A percentile compares a stretch with the other conserved stretches of the same genome.
These are phyloP conservation scores for Agrochola lychnidis DNA, from an alignment of 2,888 invertebrate genomes.

Conservation along the genomic window DNA sequence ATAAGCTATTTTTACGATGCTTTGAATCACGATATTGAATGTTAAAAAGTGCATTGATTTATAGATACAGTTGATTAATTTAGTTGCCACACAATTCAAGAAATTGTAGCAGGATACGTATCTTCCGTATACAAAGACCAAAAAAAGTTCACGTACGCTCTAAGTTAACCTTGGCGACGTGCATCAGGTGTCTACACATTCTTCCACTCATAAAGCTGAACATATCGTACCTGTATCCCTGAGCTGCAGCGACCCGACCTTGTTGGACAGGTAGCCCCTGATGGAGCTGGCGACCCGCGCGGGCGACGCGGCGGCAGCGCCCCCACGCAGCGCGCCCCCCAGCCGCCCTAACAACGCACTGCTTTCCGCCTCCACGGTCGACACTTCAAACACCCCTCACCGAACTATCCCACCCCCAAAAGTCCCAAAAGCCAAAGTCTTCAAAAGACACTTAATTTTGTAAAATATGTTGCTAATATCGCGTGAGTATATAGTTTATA, in stretches of 20 bases:
- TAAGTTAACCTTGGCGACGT: not conserved
- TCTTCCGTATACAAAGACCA: not conserved
- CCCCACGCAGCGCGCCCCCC: slow-evolving; percentile 92
- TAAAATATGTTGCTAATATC: slow-evolving; percentile 30
- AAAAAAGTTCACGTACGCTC: not conserved
- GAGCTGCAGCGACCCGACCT: slow-evolving; percentile 92
- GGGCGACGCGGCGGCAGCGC: slow-evolving; percentile 93
- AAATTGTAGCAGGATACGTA: not conserved
- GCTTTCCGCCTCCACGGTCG: slow-evolving; percentile 89
- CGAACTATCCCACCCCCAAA: slow-evolving; percentile 43
- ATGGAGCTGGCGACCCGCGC: slow-evolving; percentile 94
- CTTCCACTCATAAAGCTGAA: too few relatives aligned
- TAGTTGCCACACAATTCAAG: not conserved
- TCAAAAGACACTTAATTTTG: slow-evolving; percentile 26
- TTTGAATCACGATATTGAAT: not conserved
- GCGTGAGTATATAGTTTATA: slow-evolving; percentile 44
- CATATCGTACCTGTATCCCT: slow-evolving; percentile 93
- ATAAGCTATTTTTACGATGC: not conserved
- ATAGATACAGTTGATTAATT: not conserved
- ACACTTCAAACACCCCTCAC: slow-evolving; percentile 73
- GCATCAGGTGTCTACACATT: not conserved
- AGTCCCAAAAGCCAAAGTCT: not conserved
- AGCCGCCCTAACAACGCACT: slow-evolving; percentile 92
- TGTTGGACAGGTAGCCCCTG: slow-evolving; percentile 93
- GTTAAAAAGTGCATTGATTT: not conserved